phyloP scores from a whole-genome alignment of 1,140 invertebrate species.

The Zeugodacus cucurbitae region DNA sequence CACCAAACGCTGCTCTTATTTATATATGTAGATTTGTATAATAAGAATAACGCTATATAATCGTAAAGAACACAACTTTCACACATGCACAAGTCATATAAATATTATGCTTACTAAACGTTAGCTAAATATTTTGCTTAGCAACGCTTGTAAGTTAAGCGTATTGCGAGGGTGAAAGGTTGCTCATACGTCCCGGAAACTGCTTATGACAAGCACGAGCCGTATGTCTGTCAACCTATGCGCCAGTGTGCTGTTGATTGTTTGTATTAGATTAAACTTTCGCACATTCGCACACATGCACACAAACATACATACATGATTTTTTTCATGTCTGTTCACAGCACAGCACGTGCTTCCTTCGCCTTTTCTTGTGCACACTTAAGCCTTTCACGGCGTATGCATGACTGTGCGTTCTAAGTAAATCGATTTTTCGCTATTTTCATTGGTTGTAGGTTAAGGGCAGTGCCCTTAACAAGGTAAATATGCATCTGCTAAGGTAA shows the following conservation, averaged over 20 bases:
- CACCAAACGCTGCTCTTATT: no score
- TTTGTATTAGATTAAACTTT: neutral
- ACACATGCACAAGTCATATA: neutral
- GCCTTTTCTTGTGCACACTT: conserved; percentile 23
- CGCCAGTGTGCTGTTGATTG: neutral
- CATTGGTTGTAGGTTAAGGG: neutral
- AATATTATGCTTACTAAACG: neutral
- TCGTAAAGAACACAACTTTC: neutral
- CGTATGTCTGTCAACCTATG: neutral
- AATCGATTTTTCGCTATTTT: neutral
- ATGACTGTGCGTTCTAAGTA: neutral
- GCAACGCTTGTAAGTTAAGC: neutral
- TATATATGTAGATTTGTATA: neutral
- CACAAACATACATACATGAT: neutral
- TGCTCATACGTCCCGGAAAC: neutral
- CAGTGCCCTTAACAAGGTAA: neutral
- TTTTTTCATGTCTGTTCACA: neutral
- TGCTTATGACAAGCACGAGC: neutral
- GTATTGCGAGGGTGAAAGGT: neutral
- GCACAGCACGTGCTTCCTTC: neutral
- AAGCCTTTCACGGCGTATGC: neutral
- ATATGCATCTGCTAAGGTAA: neutral
- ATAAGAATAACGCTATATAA: neutral
- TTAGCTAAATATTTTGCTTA: conserved; percentile 6
- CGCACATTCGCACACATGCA: neutral